Conservation (phyloP, 2,888 invertebrate genomes). For the Athripsodes cinereus region DNA sequence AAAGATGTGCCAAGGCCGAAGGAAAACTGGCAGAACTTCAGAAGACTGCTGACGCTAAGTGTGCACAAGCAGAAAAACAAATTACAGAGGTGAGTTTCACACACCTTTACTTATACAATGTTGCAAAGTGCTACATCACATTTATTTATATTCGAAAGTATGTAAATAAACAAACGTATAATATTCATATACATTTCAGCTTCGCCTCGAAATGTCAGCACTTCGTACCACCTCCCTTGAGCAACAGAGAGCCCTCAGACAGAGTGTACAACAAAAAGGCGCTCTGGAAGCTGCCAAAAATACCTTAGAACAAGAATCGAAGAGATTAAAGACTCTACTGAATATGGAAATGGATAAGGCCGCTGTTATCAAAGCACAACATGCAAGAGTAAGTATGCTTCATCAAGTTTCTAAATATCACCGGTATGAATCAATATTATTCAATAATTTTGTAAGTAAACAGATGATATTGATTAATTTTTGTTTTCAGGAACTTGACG, state of each 20-base stretch:
- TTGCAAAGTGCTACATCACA: neutral
- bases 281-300: constrained; percentile 52
- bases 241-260: constrained; percentile 52
- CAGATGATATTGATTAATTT: neutral
- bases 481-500: constrained; percentile 21
- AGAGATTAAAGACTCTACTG: constrained; percentile 39
- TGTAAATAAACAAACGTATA: neutral
- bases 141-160: neutral
- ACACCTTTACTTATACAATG: too few species aligned
- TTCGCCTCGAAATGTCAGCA: constrained; percentile 38
- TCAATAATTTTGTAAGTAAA: neutral
- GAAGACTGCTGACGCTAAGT: constrained; percentile 17
- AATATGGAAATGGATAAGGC: constrained; percentile 34
- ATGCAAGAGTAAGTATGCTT: constrained; percentile 43
- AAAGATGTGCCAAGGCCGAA: constrained; percentile 31
- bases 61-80: constrained; percentile 18
- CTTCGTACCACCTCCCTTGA: constrained; percentile 51
- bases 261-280: constrained; percentile 13
- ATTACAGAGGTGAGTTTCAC: constrained; percentile 16
- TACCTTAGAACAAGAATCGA: constrained; percentile 47
- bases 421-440: too few species aligned
- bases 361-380: constrained; percentile 42
- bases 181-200: neutral
- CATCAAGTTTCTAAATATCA: too few species aligned
- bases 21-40: constrained; percentile 18